Percentiles rank a stretch among this genome's conserved stretches.
phyloP scores from a whole-genome alignment of 2,113 vertebrate species.

The Leptosomus discolor region DNA sequence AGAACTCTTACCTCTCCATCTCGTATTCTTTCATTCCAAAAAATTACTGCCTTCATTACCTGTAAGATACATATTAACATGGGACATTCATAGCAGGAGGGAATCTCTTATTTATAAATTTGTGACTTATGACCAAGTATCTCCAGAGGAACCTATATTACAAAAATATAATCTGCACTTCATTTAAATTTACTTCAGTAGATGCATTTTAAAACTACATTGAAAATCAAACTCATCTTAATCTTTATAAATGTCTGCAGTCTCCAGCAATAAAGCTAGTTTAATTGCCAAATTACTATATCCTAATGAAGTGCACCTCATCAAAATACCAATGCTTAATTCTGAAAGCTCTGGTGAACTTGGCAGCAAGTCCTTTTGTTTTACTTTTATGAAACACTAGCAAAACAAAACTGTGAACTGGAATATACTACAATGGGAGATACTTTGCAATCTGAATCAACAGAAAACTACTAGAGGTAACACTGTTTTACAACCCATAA shows the following conservation, averaged over 20 bases:
- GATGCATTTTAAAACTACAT: slow-evolving; percentile 2
- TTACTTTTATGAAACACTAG: background rate
- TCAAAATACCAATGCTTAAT: background rate
- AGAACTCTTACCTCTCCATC: slow-evolving; percentile 74
- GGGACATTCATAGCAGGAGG: slow-evolving; percentile 29
- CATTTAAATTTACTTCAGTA: slow-evolving; percentile 4
- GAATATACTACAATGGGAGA: background rate
- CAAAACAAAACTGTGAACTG: background rate
- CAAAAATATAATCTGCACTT: background rate
- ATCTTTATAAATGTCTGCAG: background rate
- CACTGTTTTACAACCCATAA: background rate
- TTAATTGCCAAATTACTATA: background rate
- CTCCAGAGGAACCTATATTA: slow-evolving; percentile 25
- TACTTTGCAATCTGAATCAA: background rate
- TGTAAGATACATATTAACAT: slow-evolving; percentile 67
- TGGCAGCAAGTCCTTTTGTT: background rate
- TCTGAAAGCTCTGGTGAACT: background rate
- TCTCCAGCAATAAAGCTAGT: background rate
- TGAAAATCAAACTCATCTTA: slow-evolving; percentile 10
- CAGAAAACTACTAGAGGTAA: background rate
- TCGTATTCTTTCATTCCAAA: slow-evolving; percentile 84
- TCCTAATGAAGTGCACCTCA: background rate
- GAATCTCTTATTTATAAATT: slow-evolving; percentile 46
- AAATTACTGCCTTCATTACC: slow-evolving; percentile 83
- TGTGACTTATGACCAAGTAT: background rate